phyloP scores from a whole-genome alignment of 2,888 invertebrate species.

The Agonopterix subpropinquella region DNA sequence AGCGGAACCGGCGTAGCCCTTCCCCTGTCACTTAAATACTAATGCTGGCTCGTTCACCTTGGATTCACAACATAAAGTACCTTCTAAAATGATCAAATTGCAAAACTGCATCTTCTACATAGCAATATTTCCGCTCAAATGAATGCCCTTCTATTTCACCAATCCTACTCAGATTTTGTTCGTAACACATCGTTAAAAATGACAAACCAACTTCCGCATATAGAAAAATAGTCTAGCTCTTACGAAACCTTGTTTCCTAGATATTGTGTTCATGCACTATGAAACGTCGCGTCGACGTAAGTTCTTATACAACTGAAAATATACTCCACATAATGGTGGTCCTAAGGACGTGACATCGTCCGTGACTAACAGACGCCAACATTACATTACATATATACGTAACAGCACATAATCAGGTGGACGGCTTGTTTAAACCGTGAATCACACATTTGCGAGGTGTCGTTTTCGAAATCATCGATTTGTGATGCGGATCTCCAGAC shows the following conservation, averaged over 20 bases:
- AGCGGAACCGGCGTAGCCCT: constrained; percentile 6
- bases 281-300: constrained; percentile 3
- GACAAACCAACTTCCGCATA: no score
- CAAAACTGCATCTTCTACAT: neutral
- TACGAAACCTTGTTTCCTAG: no score
- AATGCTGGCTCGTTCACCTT: constrained; percentile 6
- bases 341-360: constrained; percentile 13
- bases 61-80: neutral
- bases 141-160: no score
- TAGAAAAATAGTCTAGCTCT: no score
- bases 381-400: no score
- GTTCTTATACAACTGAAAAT: constrained; percentile 10
- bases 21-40: neutral
- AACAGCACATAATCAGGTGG: neutral
- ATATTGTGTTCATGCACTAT: neutral
- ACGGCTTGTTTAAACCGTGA: constrained; percentile 1
- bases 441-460: constrained; percentile 1
- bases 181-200: no score
- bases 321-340: constrained; percentile 11
- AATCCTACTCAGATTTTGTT: no score
- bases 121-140: no score
- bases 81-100: neutral
- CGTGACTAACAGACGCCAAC: constrained; percentile 7
- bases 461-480: neutral
- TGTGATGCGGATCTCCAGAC: neutral